Base-by-base conservation (phyloP, 2,888 invertebrate genomes). In the Diogma glabrata region DNA sequence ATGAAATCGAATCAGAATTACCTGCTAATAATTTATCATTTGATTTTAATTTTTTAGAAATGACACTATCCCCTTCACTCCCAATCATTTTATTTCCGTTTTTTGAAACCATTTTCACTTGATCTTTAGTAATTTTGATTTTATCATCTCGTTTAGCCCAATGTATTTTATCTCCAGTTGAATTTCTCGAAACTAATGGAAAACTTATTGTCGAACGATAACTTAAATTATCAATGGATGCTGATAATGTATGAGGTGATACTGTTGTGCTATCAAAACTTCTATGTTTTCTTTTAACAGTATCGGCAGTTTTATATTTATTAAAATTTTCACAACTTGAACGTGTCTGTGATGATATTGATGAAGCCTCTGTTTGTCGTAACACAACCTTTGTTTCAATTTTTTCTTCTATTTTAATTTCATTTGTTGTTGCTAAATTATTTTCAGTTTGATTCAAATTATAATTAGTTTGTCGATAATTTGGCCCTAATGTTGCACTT, bases 261-360 rank as follows among this genome's bases (percentile, higher is more conserved):
- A 22, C 19, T 40, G 36, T 10, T 20, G 23, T 24, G 12, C 24
- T 16, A 26, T 17, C 22, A 43, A 4, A 20, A 14, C 16, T 38
- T 5, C 38, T 4, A 7, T 36, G 20, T 19, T 49, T 36, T 3
- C n/a, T 14, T 49, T 56, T 54, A 24, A 54, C 52, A 6, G 57
- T 58, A 28, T 57, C 57, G 26, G 70, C 70, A 52, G 65, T 67
- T 61, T 69, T 70, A 57, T 67, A 69, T 56, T 70, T 70, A 54
- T 70, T 67, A 55, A 70, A 70, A 53, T 70, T 69, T 55, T 70
- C 70, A 54, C 30, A 22, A 14, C n/a, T 28, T 10, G 10, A 19
- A 9, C n/a, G 20, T 22, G 2, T 14, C 14, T 48, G 12, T 14
- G 30, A 20, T 36, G 12, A 16, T 14, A 14, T 14, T 14, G 7